These are phyloP conservation scores for Helicolenus hilgendorfi DNA, from an alignment of 2,797 vertebrate genomes.

Conservation along the genomic window DNA sequence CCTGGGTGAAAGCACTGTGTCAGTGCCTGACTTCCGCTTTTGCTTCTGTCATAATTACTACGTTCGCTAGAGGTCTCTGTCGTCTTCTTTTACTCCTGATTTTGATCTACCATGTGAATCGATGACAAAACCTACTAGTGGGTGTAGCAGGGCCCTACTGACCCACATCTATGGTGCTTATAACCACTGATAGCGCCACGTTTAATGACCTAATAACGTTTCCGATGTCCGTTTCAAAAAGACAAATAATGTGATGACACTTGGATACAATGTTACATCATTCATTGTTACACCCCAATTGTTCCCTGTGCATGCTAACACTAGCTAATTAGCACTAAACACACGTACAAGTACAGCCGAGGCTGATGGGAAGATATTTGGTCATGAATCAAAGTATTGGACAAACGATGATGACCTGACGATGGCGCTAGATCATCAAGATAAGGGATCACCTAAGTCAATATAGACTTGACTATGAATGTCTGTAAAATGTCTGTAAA, in stretches of 20 bases:
- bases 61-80: accelerated
- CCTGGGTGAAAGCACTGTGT: no score
- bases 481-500: background rate
- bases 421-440: no score
- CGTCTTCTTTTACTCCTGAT: no score
- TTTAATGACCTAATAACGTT: no score
- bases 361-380: background rate
- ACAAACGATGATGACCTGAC: background rate
- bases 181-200: no score
- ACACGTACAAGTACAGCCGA: background rate
- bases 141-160: no score
- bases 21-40: no score
- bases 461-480: background rate
- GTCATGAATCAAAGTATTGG: background rate
- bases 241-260: background rate
- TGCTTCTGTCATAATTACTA: no score
- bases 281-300: background rate
- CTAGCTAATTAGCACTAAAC: background rate
- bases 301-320: background rate
- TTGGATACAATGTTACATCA: background rate
- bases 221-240: background rate
- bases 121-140: no score
- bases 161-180: no score
- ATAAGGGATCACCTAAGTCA: background rate
- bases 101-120: no score